Base-by-base conservation (phyloP, 2,797 vertebrate genomes). In the Calcarius lapponicus region DNA sequence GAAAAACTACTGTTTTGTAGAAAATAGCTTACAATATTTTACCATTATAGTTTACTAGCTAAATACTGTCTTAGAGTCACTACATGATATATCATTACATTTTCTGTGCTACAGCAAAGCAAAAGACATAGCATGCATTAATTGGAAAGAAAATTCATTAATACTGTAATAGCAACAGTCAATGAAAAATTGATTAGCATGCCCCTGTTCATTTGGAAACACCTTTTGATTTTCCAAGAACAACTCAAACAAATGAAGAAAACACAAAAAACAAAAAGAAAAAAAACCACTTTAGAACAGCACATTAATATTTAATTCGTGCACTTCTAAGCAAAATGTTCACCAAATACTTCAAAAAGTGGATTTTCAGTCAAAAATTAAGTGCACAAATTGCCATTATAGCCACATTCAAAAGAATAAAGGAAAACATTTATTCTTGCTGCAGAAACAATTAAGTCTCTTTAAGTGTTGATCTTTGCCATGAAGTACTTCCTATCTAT, bases 361-460 rank as follows among this genome's bases (percentile, higher is more conserved):
- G 47, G 75, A 75, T 92, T 88, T 91, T 88, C 71, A 89, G 58
- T 85, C 76, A 90, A 84, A 93, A 94, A 86, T 90, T 93, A 88
- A 93, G 57, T 69, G 90, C 3, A 0, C 45, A 92, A 95, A 95
- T 92, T 93, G 88, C 79, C 79, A 61, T 90, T 93, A 90, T 89
- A 80, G 88, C 85, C 87, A 86, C 86, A 91, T 92, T 93, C 76
- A 73, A 65, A 92, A 96, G 78, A 92, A 94, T 94, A 92, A 93
- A 89, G 83, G 79, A 95, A 90, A 96, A 93, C 65, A 92, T 91
- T 91, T 58, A 85, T 92, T 88, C 73, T 76, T 25, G 3, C 58
- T 91, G 76, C 73, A 88, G 51, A 92, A 88, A 89, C 95, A 96
- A 96, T 95, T 93, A 92, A 95, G 92, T 86, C 79, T 91, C 88